Percentiles rank a stretch among this genome's conserved stretches.
Conservation (phyloP, 2,113 vertebrate genomes). For the Arenaria interpres region DNA sequence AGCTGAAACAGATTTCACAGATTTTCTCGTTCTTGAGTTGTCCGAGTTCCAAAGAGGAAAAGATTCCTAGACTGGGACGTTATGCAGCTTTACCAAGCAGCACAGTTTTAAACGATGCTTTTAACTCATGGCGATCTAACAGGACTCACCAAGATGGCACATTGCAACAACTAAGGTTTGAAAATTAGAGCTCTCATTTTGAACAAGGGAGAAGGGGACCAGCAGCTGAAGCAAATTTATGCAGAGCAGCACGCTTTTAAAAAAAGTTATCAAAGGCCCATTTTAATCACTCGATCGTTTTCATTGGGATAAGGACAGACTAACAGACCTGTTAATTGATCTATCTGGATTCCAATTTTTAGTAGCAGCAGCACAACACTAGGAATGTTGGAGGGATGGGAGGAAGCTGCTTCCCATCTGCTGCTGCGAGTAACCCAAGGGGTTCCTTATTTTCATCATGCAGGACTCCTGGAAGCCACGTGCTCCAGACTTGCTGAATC, state of each 20-base stretch:
- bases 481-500: not conserved
- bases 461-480: not conserved
- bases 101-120: not conserved
- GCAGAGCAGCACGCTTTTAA: not conserved
- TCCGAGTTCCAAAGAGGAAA: not conserved
- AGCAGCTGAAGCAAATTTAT: not conserved
- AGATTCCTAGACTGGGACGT: fast-evolving
- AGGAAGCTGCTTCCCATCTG: not conserved
- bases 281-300: not conserved
- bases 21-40: not conserved
- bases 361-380: not conserved
- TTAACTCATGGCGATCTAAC: not conserved
- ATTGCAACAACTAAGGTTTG: not conserved
- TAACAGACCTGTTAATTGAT: not conserved
- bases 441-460: not conserved
- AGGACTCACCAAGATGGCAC: not conserved
- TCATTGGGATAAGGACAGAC: not conserved
- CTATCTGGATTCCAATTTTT: not conserved
- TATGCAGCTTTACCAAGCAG: not conserved
- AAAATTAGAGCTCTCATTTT: not conserved
- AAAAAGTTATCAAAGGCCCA: not conserved
- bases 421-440: not conserved
- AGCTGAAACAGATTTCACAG: not conserved
- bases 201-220: not conserved
- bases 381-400: not conserved